phyloP scores from a whole-genome alignment of 1,140 invertebrate genomes.

The Drosophila grimshawi region DNA sequence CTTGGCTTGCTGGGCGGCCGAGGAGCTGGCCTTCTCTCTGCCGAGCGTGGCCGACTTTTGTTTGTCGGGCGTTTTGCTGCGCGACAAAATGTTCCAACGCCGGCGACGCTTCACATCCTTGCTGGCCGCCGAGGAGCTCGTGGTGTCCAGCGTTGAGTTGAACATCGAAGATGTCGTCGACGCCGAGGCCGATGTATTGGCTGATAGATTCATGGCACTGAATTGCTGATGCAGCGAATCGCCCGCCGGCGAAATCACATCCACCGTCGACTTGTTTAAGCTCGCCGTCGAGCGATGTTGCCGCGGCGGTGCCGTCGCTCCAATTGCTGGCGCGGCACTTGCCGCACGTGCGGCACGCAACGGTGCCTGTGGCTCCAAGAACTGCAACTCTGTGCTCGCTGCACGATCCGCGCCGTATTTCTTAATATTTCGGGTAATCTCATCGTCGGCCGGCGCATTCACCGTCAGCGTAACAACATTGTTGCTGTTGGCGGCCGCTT shows the following conservation, averaged over 20 bases:
- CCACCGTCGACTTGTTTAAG: constrained; percentile 57
- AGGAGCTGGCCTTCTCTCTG: constrained; percentile 85
- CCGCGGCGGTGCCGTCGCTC: constrained; percentile 65
- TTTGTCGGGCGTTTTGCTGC: constrained; percentile 85
- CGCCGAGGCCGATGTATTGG: constrained; percentile 67
- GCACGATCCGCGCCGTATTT: constrained; percentile 64
- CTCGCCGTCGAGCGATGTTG: constrained; percentile 69
- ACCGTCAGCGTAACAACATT: constrained; percentile 59
- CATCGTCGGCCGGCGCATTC: constrained; percentile 62
- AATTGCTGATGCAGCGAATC: constrained; percentile 75
- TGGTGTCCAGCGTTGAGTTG: constrained; percentile 71
- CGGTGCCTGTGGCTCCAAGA: constrained; percentile 71
- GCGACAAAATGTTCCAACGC: constrained; percentile 88
- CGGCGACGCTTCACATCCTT: constrained; percentile 87
- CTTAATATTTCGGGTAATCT: constrained; percentile 59
- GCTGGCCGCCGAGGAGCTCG: constrained; percentile 63
- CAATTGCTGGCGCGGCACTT: constrained; percentile 74
- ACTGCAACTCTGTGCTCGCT: constrained; percentile 67
- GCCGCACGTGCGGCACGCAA: constrained; percentile 60
- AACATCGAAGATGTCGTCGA: constrained; percentile 67
- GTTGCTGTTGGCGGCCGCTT: constrained; percentile 42
- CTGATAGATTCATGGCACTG: constrained; percentile 80
- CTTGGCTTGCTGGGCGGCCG: constrained; percentile 69
- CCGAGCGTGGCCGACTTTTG: constrained; percentile 88
- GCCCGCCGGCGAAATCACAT: constrained; percentile 54